Percentiles rank a stretch among this genome's conserved stretches.
Evolutionary conservation across 2,888 invertebrate species (phyloP).

Genomic region (Pyrrhosoma nymphula): DNA sequence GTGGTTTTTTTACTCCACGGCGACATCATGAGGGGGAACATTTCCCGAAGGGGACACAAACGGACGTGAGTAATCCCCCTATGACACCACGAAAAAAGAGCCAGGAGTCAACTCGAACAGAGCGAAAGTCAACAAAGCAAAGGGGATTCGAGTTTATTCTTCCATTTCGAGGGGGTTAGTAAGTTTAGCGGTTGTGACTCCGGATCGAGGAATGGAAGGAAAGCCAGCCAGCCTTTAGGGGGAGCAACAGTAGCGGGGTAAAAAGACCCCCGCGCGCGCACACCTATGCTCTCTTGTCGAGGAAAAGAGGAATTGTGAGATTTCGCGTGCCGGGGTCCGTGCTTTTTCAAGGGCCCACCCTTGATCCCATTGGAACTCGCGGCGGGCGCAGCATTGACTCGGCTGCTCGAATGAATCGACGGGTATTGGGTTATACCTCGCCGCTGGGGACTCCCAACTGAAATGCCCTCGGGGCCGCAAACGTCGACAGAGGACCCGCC

Average conservation of each 20-base stretch:
- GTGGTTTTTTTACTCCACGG: neutral
- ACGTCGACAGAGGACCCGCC: neutral
- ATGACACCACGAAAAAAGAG: slow-evolving; percentile 50
- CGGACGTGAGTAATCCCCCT: slow-evolving; percentile 17
- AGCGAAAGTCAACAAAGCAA: slow-evolving; percentile 34
- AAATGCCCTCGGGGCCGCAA: neutral
- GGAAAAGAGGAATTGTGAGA: neutral
- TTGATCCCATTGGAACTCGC: slow-evolving; percentile 50
- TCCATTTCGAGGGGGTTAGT: slow-evolving; percentile 5
- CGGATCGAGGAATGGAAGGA: neutral
- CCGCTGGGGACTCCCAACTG: neutral
- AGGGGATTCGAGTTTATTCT: slow-evolving; percentile 28
- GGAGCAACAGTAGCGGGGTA: neutral
- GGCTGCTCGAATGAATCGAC: neutral
- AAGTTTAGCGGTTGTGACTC: neutral
- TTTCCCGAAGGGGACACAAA: neutral
- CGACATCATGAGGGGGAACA: neutral
- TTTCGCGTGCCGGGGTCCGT: neutral
- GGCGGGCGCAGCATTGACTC: neutral
- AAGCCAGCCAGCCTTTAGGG: neutral
- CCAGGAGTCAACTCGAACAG: slow-evolving; percentile 26
- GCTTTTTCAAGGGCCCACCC: neutral
- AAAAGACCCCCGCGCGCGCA: neutral
- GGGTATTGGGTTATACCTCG: neutral
- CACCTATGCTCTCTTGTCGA: neutral